Percentiles rank a stretch among this genome's conserved stretches.
Conservation (phyloP, 2,113 vertebrate genomes). For the Acanthochromis polyacanthus region DNA sequence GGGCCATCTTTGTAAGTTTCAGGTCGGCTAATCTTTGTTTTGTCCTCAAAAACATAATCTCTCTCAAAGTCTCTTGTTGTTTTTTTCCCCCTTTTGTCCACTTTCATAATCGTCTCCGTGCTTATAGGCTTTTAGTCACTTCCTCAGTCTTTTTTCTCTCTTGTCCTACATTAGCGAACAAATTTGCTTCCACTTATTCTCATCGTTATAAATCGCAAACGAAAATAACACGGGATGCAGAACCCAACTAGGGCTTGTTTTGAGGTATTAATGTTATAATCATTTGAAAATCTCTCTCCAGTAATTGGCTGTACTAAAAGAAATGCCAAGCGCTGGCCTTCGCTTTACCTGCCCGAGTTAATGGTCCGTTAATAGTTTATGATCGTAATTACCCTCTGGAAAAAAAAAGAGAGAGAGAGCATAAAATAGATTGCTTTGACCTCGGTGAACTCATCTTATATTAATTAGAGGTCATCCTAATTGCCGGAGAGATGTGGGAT, state of each 20-base stretch:
- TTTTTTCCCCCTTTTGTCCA: constrained; percentile 8
- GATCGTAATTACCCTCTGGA: constrained; percentile 79
- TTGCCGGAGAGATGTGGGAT: constrained; percentile 73
- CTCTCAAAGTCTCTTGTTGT: constrained; percentile 14
- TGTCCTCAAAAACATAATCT: constrained; percentile 55
- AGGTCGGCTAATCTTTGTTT: constrained; percentile 57
- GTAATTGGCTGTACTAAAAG: constrained; percentile 59
- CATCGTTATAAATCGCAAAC: constrained; percentile 18
- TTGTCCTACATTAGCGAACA: background rate
- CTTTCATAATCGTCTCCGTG: constrained; percentile 24
- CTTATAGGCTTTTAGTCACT: background rate
- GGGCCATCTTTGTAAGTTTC: constrained; percentile 52
- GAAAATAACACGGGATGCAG: constrained; percentile 17
- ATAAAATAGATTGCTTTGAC: constrained; percentile 82
- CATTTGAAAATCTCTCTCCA: constrained; percentile 39
- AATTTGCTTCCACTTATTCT: background rate
- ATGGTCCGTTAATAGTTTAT: constrained; percentile 82
- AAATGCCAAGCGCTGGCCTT: constrained; percentile 68
- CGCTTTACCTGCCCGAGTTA: constrained; percentile 74
- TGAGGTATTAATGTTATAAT: constrained; percentile 48
- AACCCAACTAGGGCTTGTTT: constrained; percentile 37
- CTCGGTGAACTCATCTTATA: constrained; percentile 76
- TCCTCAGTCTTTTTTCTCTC: constrained; percentile 5
- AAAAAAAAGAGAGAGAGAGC: constrained; percentile 50
- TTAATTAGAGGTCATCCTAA: constrained; percentile 81